Evolutionary conservation across 1,140 invertebrate genomes (phyloP).

Genomic region (Odontomachus brunneus): DNA sequence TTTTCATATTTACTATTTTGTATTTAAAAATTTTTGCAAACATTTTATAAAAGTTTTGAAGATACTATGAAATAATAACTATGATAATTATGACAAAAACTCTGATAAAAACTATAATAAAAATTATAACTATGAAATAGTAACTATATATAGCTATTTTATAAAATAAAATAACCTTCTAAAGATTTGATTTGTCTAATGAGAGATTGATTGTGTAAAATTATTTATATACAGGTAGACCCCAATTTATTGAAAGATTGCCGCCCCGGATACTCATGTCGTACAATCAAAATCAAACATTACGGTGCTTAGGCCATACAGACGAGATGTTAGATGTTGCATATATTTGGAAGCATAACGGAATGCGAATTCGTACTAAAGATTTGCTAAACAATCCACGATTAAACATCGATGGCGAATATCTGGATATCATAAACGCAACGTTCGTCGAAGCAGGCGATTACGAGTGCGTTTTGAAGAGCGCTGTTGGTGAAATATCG

Average conservation of each 20-base stretch:
- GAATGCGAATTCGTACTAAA: slow-evolving; percentile 90
- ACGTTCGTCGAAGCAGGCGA: slow-evolving; percentile 94
- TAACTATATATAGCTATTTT: too few relatives aligned
- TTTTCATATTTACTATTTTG: too few relatives aligned
- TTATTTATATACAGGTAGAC: slow-evolving; percentile 87
- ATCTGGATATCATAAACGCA: slow-evolving; percentile 92
- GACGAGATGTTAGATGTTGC: slow-evolving; percentile 94
- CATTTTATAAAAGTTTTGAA: too few relatives aligned
- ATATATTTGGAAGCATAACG: slow-evolving; percentile 96
- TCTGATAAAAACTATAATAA: too few relatives aligned
- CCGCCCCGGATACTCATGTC: slow-evolving; percentile 88
- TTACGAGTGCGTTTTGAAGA: slow-evolving; percentile 95
- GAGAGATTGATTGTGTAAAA: slow-evolving; percentile 16
- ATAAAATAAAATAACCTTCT: too few relatives aligned
- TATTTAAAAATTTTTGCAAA: background rate
- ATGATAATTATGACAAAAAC: too few relatives aligned
- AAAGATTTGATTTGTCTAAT: background rate
- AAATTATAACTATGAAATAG: too few relatives aligned
- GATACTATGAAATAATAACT: too few relatives aligned
- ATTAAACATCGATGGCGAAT: slow-evolving; percentile 88
- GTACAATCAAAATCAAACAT: slow-evolving; percentile 89
- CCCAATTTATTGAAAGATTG: slow-evolving; percentile 89
- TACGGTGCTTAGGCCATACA: slow-evolving; percentile 92
- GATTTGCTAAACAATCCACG: slow-evolving; percentile 84
- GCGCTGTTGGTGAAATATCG: slow-evolving; percentile 92